These are phyloP conservation scores for Scomber scombrus DNA, from an alignment of 2,113 vertebrate species.

Conservation along the genomic window DNA sequence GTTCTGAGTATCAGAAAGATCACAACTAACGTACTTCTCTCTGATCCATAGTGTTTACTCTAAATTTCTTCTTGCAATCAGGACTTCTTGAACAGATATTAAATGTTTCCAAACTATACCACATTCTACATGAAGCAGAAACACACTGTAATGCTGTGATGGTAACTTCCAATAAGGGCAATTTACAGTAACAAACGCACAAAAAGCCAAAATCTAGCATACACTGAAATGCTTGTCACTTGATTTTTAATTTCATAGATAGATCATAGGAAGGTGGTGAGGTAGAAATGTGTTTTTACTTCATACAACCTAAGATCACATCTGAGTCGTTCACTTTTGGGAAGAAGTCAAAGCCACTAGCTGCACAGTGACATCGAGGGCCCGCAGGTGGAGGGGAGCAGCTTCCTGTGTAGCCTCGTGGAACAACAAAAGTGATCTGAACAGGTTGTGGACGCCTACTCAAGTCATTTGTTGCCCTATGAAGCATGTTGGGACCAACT, in stretches of 20 bases:
- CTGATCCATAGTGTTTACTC: not conserved
- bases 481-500: not conserved
- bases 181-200: not conserved
- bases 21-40: not conserved
- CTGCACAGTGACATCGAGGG: not conserved
- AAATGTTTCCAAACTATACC: not conserved
- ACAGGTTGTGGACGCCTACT: slow-evolving; percentile 14
- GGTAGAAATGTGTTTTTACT: not conserved
- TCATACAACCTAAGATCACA: not conserved
- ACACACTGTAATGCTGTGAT: not conserved
- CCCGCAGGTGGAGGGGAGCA: not conserved
- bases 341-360: not conserved
- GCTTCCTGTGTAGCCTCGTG: not conserved
- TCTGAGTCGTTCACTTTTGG: not conserved
- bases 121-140: not conserved
- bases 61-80: not conserved
- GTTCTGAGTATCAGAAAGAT: not conserved
- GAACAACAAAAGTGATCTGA: not conserved
- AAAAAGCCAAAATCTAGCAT: not conserved
- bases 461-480: slow-evolving; percentile 16
- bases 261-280: not conserved
- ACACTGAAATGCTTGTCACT: not conserved
- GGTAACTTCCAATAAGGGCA: no score
- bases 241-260: not conserved
- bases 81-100: not conserved